Conservation (phyloP, 2,888 invertebrate species). For the Ectropis crepuscularia region DNA sequence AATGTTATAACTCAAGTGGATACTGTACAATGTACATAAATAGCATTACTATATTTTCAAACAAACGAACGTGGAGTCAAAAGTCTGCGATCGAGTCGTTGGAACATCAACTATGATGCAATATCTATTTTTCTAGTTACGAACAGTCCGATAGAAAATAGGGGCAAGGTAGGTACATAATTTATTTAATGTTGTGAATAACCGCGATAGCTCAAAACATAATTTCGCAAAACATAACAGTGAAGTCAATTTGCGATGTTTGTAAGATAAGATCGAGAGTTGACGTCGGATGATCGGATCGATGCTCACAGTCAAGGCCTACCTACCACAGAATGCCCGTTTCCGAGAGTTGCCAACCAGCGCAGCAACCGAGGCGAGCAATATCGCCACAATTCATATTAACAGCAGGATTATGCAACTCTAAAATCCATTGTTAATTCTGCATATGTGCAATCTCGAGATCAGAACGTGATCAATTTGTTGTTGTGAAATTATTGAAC, state of each 20-base stretch:
- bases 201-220: too few species aligned
- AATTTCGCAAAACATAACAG: neutral
- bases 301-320: slow-evolving; percentile 23
- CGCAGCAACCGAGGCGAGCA: slow-evolving; percentile 30
- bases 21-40: too few species aligned
- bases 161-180: too few species aligned
- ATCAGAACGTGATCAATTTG: slow-evolving; percentile 37
- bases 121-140: too few species aligned
- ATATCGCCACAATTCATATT: slow-evolving; percentile 39
- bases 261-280: neutral
- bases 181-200: too few species aligned
- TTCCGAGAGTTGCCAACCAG: slow-evolving; percentile 27
- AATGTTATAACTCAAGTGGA: too few species aligned
- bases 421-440: slow-evolving; percentile 37
- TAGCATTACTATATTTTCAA: too few species aligned
- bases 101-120: too few species aligned
- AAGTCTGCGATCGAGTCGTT: too few species aligned
- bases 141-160: too few species aligned
- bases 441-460: slow-evolving; percentile 32
- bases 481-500: slow-evolving; percentile 32
- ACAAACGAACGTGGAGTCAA: too few species aligned
- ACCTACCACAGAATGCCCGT: slow-evolving; percentile 30
- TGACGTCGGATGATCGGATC: slow-evolving; percentile 1
- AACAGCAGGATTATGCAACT: slow-evolving; percentile 44
- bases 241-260: neutral